phyloP scores from a whole-genome alignment of 2,888 invertebrate genomes.

The Sialis fuliginosa region DNA sequence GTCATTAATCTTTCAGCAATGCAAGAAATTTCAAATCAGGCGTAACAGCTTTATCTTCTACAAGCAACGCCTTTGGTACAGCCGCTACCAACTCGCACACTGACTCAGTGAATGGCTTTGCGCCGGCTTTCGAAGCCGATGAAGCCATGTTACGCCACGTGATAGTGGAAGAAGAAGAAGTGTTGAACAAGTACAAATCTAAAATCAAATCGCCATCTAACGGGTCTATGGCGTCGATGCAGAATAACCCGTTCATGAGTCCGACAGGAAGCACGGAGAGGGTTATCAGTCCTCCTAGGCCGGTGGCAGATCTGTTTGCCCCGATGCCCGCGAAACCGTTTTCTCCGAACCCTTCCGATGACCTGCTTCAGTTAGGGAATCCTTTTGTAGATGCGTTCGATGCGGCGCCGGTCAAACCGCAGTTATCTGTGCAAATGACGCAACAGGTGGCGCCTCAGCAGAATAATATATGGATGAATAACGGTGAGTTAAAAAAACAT shows the following conservation, averaged over 20 bases:
- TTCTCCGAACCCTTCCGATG: constrained; percentile 40
- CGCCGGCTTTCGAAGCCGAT: constrained; percentile 56
- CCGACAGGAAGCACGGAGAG: constrained; percentile 34
- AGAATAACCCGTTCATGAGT: constrained; percentile 72
- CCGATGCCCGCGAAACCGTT: constrained; percentile 30
- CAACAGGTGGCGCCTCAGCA: constrained; percentile 14
- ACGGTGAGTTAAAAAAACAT: constrained; percentile 20
- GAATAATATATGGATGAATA: constrained; percentile 34
- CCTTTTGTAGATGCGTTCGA: constrained; percentile 65
- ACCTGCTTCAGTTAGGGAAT: constrained; percentile 74
- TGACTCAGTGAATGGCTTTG: constrained; percentile 30
- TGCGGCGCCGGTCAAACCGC: constrained; percentile 12
- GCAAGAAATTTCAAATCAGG: constrained; percentile 80
- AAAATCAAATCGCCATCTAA: constrained; percentile 63
- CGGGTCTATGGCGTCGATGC: constrained; percentile 21
- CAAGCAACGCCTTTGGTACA: constrained; percentile 75
- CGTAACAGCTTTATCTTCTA: constrained; percentile 73
- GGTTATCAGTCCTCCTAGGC: constrained; percentile 17
- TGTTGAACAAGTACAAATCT: constrained; percentile 86
- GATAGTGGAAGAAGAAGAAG: constrained; percentile 90
- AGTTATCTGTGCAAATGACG: constrained; percentile 10
- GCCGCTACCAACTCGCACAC: constrained; percentile 57
- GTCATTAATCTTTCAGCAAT: constrained; percentile 36
- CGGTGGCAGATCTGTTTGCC: constrained; percentile 65
- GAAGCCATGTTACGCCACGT: constrained; percentile 73